Conservation (phyloP, 2,113 vertebrate genomes). For the Brachypodius melanocephalos region DNA sequence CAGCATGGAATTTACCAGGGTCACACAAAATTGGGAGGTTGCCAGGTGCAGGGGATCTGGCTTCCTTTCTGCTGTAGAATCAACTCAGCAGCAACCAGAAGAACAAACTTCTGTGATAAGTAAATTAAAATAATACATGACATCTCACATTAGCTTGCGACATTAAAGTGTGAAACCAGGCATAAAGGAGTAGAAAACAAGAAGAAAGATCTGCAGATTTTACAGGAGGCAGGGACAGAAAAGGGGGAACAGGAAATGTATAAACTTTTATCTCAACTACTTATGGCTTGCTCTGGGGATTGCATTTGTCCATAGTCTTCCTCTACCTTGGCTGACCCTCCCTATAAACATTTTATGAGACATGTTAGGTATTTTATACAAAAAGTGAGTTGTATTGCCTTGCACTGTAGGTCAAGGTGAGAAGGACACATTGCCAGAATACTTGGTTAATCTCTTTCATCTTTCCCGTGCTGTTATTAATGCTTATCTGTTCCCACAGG, state of each 20-base stretch:
- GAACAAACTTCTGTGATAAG: background rate
- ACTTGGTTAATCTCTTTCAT: slow-evolving; percentile 50
- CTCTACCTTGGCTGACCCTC: slow-evolving; percentile 4
- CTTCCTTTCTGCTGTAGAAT: background rate
- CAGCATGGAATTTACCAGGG: background rate
- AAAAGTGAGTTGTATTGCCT: slow-evolving; percentile 19
- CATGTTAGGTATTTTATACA: slow-evolving; percentile 29
- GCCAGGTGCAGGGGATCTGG: background rate
- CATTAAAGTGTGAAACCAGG: background rate
- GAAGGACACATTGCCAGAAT: slow-evolving; percentile 38
- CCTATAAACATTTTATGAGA: slow-evolving; percentile 60
- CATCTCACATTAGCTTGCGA: background rate
- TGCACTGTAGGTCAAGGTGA: slow-evolving; percentile 39
- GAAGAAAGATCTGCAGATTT: background rate
- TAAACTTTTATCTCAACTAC: background rate
- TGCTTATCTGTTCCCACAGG: slow-evolving; percentile 49
- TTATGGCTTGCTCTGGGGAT: background rate
- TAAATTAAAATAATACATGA: background rate
- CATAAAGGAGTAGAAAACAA: background rate
- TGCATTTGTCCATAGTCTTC: background rate
- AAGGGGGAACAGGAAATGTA: slow-evolving; percentile 1
- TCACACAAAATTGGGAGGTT: background rate
- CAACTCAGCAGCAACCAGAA: background rate
- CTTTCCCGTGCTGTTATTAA: slow-evolving; percentile 48
- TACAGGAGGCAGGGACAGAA: background rate